Percentiles rank a stretch among this genome's conserved stretches.
phyloP scores from a whole-genome alignment of 1,140 invertebrate species.

The Aphelenchoides besseyi region DNA sequence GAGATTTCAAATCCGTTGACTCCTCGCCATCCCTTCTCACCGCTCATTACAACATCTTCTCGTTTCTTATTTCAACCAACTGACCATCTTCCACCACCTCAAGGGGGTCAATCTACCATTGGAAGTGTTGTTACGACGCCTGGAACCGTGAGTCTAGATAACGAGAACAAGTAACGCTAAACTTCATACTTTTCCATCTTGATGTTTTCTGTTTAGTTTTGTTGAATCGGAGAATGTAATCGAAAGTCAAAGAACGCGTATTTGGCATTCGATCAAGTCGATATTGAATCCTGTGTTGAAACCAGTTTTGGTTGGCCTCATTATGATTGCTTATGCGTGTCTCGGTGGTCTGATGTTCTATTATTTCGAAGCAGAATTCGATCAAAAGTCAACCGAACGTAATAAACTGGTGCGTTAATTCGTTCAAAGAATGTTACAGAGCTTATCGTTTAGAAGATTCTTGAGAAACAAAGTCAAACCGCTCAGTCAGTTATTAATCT shows the following conservation, averaged over 20 bases:
- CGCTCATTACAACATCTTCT: background rate
- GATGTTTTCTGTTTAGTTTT: background rate
- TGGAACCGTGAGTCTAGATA: background rate
- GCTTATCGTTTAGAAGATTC: no score
- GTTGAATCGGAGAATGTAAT: slow-evolving; percentile 10
- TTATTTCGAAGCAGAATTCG: slow-evolving; percentile 27
- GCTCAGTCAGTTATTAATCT: no score
- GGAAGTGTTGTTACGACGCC: background rate
- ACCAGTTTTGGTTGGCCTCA: slow-evolving; percentile 19
- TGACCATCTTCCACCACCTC: background rate
- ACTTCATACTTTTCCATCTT: no score
- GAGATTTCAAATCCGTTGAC: background rate
- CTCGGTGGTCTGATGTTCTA: slow-evolving; percentile 32
- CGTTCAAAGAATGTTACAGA: background rate
- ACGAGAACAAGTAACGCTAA: background rate
- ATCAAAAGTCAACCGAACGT: slow-evolving; percentile 9
- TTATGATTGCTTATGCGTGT: slow-evolving; percentile 31
- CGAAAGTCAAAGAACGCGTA: slow-evolving; percentile 18
- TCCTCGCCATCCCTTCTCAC: background rate
- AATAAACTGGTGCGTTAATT: background rate
- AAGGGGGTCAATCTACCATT: background rate
- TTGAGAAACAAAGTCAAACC: no score
- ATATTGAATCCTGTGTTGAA: slow-evolving; percentile 23
- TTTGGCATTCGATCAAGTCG: slow-evolving; percentile 27
- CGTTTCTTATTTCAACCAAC: background rate